Base-by-base conservation (phyloP, 2,113 vertebrate genomes). In the Toxotes jaculatrix region DNA sequence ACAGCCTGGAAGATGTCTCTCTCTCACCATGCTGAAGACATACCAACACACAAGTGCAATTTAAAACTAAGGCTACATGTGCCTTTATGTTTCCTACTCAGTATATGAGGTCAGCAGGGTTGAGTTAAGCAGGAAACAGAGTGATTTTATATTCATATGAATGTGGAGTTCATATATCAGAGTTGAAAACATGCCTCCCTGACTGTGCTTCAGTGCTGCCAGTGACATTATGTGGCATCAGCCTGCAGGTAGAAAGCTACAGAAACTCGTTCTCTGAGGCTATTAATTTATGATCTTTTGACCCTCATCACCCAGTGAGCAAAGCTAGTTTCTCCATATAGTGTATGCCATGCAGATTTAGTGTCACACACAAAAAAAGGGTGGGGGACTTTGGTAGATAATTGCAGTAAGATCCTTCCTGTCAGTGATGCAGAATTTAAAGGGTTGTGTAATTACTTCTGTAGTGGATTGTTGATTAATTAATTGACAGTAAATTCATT, bases 201-300 rank as follows among this genome's bases (percentile, higher is more conserved):
- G 21, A 34, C 32, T 14, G 17, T 42, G 69, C 31, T 21, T 34
- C 42, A 43, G 56, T 42, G 40, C 64, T 60, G 68, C 74, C 40
- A 31, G 1, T 66, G 56, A 82, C 34, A 14, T 51, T 27, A 34
- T n/a, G 36, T n/a, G 27, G 27, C 0, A 13, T 7, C 12, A 67
- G 62, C 65, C 63, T 72, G 77, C 57, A 74, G 60, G 16, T 40
- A 38, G 9, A 51, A 79, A 45, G 11, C 61, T 32, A 40, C 34
- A n/a, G 31, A 61, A 38, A n/a, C 34, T 61, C 8, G 4, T 8
- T 40, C 65, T 59, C 43, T n/a, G 31, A 77, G 67, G 34, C 67
- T 59, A 47, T 78, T 75, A 53, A 61, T 79, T 76, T 19, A 4
- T 63, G 13, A 86, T 57, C 60, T 77, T 40, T 66, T 74, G 78